phyloP scores from a whole-genome alignment of 2,888 invertebrate species.

The Tortricodes alternella region DNA sequence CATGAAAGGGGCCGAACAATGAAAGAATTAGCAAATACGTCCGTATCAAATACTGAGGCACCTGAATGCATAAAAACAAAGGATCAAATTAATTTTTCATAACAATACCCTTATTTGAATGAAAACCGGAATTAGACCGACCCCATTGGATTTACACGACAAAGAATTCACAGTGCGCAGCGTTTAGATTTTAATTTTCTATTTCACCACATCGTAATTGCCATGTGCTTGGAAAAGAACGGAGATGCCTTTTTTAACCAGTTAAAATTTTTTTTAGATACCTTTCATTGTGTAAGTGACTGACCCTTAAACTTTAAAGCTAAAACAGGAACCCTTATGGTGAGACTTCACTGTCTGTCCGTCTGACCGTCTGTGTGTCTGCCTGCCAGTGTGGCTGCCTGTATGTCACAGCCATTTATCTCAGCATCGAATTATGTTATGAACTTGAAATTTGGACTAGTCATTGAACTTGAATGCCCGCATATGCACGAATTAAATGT shows the following conservation, averaged over 20 bases:
- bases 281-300: too few relatives aligned
- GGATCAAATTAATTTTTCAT: constrained; percentile 17
- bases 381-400: too few relatives aligned
- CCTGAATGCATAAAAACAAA: constrained; percentile 12
- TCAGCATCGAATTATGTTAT: too few relatives aligned
- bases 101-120: constrained; percentile 20
- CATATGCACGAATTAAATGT: too few relatives aligned
- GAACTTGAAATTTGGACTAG: too few relatives aligned
- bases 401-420: too few relatives aligned
- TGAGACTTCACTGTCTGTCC: too few relatives aligned
- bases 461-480: too few relatives aligned
- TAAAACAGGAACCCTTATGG: too few relatives aligned
- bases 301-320: too few relatives aligned
- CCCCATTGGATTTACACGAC: constrained; percentile 16
- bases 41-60: constrained; percentile 12
- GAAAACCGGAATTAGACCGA: constrained; percentile 1
- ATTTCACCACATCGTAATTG: constrained; percentile 21
- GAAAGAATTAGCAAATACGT: constrained; percentile 10
- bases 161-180: constrained; percentile 15
- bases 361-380: too few relatives aligned
- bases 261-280: background rate
- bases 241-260: background rate
- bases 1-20: constrained; percentile 1
- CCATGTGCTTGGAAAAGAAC: background rate
- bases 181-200: constrained; percentile 20